Evolutionary conservation across 2,797 vertebrate species (phyloP).

Genomic region (Sebastes oblongus): DNA sequence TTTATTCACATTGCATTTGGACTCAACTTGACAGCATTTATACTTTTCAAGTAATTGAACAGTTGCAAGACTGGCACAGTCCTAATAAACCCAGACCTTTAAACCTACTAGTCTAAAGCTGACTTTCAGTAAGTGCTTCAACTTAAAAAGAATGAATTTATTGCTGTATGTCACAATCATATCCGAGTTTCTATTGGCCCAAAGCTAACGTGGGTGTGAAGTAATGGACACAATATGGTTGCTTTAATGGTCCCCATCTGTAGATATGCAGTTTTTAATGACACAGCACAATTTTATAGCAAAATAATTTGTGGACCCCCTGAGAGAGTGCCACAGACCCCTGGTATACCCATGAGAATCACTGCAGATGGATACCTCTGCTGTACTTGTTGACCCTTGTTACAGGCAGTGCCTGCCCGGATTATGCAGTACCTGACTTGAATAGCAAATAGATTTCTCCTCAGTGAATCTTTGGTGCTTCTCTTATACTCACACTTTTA

Average conservation of each 20-base stretch:
- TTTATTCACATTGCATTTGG: neutral
- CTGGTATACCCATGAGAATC: too few species aligned
- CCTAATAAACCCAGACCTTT: neutral
- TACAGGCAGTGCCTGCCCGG: neutral
- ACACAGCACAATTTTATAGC: too few species aligned
- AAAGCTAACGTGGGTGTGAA: too few species aligned
- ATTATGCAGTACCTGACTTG: constrained; percentile 4
- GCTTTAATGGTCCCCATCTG: too few species aligned
- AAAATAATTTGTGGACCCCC: too few species aligned
- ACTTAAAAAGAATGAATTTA: too few species aligned
- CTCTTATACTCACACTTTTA: neutral
- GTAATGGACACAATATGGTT: too few species aligned
- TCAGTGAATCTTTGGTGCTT: neutral
- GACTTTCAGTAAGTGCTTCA: too few species aligned
- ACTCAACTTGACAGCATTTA: neutral
- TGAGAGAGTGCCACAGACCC: too few species aligned
- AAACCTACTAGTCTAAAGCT: neutral
- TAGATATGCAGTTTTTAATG: too few species aligned
- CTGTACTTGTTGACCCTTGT: constrained; percentile 20
- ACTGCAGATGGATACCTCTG: constrained; percentile 1
- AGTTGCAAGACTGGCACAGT: neutral
- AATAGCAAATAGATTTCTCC: neutral
- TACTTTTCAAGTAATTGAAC: neutral
- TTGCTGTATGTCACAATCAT: too few species aligned
- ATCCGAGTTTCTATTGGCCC: too few species aligned